These are phyloP conservation scores for Heliconius hermathena DNA, from an alignment of 1,140 invertebrate species.

Conservation along the genomic window DNA sequence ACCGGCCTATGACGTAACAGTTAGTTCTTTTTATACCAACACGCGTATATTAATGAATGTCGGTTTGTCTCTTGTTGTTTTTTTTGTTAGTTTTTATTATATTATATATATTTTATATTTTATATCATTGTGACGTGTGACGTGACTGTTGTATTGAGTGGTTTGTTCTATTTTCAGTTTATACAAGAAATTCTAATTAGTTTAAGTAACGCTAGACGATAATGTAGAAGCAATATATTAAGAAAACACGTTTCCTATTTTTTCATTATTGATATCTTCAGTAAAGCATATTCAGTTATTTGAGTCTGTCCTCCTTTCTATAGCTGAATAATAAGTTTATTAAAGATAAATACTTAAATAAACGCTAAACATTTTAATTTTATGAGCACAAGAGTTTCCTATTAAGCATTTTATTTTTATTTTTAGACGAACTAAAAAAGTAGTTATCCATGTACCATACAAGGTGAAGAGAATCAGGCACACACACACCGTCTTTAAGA, in stretches of 20 bases:
- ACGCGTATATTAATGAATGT: background rate
- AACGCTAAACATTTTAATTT: too few relatives aligned
- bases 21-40: constrained; percentile 5
- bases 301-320: too few relatives aligned
- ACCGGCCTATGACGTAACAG: constrained; percentile 11
- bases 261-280: too few relatives aligned
- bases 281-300: too few relatives aligned
- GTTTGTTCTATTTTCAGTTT: background rate
- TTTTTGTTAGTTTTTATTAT: background rate
- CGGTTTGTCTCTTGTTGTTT: background rate
- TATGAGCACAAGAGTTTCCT: background rate
- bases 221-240: too few relatives aligned
- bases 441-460: constrained; percentile 84
- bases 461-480: constrained; percentile 85
- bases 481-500: constrained; percentile 85
- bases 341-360: too few relatives aligned
- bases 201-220: too few relatives aligned
- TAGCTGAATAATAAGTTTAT: too few relatives aligned
- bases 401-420: background rate
- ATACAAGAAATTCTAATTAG: too few relatives aligned
- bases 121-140: background rate
- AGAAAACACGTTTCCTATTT: too few relatives aligned
- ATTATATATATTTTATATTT: background rate
- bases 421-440: constrained; percentile 81
- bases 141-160: background rate